phyloP scores from a whole-genome alignment of 2,797 vertebrate species.

The Cryptoblepharus egeriae region DNA sequence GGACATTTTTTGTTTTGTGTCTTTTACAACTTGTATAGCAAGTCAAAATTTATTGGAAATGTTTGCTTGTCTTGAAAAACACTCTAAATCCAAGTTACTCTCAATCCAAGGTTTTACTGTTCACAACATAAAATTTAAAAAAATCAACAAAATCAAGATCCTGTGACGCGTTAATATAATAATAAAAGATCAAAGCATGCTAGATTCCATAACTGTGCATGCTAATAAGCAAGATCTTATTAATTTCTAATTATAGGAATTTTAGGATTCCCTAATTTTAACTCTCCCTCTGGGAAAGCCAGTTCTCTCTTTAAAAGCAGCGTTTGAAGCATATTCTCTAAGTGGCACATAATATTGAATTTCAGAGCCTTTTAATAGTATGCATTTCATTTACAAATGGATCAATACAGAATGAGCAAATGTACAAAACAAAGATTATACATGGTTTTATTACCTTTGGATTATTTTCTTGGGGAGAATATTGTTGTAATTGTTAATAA shows the following conservation, averaged over 20 bases:
- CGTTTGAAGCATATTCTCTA: neutral
- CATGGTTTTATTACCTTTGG: constrained; percentile 54
- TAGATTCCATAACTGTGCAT: constrained; percentile 65
- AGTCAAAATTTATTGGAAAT: too few relatives aligned
- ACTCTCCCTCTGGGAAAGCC: constrained; percentile 54
- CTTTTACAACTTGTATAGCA: too few relatives aligned
- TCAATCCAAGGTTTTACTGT: too few relatives aligned
- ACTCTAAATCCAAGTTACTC: too few relatives aligned
- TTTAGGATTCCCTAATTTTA: neutral
- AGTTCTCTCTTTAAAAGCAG: constrained; percentile 44
- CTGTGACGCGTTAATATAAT: too few relatives aligned
- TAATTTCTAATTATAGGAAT: too few relatives aligned
- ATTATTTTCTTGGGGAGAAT: constrained; percentile 44
- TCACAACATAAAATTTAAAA: too few relatives aligned
- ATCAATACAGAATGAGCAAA: constrained; percentile 46
- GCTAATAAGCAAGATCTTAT: constrained; percentile 26
- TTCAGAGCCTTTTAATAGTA: constrained; percentile 51
- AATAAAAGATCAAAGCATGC: constrained; percentile 7
- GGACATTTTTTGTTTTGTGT: too few relatives aligned
- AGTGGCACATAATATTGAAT: constrained; percentile 44
- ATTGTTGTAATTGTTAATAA: constrained; percentile 27
- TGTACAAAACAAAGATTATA: constrained; percentile 54
- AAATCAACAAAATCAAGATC: too few relatives aligned
- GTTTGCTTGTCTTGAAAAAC: too few relatives aligned
- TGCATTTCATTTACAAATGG: constrained; percentile 55